A percentile compares a stretch with the other conserved stretches of the same genome.
Evolutionary conservation across 1,140 invertebrate species (phyloP).

Genomic region (Stegodyphus mimosarum): DNA sequence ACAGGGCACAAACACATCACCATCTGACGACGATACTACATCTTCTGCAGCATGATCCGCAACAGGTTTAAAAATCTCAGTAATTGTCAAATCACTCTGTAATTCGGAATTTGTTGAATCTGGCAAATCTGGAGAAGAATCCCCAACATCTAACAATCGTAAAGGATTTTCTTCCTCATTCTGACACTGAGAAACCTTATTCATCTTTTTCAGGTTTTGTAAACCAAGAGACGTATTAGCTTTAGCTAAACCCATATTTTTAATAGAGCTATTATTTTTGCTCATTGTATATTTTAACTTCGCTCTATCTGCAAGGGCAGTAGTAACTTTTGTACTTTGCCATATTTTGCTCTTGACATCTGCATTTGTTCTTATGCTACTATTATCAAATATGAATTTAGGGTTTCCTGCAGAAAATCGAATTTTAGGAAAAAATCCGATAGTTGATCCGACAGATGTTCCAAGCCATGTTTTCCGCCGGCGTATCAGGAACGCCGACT

Average conservation of each 20-base stretch:
- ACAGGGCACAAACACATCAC: not conserved
- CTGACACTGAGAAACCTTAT: conserved; percentile 12
- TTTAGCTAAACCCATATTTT: conserved; percentile 57
- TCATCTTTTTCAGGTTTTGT: conserved; percentile 44
- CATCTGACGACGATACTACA: not conserved
- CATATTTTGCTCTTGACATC: conserved; percentile 29
- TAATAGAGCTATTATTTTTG: conserved; percentile 30
- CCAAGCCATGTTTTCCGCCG: conserved; percentile 9
- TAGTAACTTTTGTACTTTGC: conserved; percentile 33
- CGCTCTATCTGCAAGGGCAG: conserved; percentile 38
- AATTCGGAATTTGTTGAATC: conserved; percentile 25
- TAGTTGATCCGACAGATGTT: conserved; percentile 1
- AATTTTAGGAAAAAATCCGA: conserved; percentile 11
- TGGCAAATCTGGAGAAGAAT: conserved; percentile 5
- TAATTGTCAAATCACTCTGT: conserved; percentile 4
- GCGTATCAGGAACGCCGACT: not conserved
- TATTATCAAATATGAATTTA: not conserved
- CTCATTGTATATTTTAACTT: conserved; percentile 53
- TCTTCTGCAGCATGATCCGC: not conserved
- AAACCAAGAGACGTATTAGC: conserved; percentile 37
- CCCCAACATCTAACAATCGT: not conserved
- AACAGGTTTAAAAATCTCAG: not conserved
- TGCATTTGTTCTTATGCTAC: conserved; percentile 13
- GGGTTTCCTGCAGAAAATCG: conserved; percentile 2
- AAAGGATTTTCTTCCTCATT: conserved; percentile 24